Evolutionary conservation across 2,113 vertebrate genomes (phyloP), one percentile per base, ranked within the genome.

Genomic region (Apus apus): DNA sequence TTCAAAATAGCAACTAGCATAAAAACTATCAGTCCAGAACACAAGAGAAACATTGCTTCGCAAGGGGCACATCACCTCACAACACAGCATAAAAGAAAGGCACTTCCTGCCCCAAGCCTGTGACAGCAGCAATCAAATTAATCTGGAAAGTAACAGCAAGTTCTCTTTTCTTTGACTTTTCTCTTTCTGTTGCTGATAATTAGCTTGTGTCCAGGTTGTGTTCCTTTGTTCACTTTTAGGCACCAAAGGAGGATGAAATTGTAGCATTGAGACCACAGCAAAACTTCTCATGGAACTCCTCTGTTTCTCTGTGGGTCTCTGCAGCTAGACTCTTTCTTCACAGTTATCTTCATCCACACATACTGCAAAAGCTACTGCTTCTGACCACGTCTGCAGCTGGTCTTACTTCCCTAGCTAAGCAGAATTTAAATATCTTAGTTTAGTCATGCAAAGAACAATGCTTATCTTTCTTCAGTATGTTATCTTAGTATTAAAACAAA

Each of bases 301-400:
- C 61, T 1, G 0, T 11, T 74, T 45, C 46, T 40, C 61, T 1
- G 0, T 11, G 15, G 50, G 30, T 50, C 61, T 54, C 75, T 36
- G 27, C 50, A 68, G 11, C 48, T 32, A 56, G 26, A 76, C 36
- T 38, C 13, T 14, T 21, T 17, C 22, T 79, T 61, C 1, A 4
- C 40, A 76, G 19, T 9, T 70, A 40, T 81, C 32, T 83, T 88
- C 22, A 58, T 50, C 43, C 51, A 62, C 7, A 2, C 0, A 2
- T n/a, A 43, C 34, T 56, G 66, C 66, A 79, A 90, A 87, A 80
- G 11, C 70, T 66, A 19, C 40, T 61, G 32, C 43, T 76, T 65
- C 67, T 62, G 25, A 40, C 18, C 26, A 20, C 11, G 32, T 46
- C 56, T 85, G 66, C 1, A 3, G 8, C 65, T 62, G 36, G 30